Conservation (phyloP, 92 coral and sea anemone genomes). For the Meandrina meandrites region DNA sequence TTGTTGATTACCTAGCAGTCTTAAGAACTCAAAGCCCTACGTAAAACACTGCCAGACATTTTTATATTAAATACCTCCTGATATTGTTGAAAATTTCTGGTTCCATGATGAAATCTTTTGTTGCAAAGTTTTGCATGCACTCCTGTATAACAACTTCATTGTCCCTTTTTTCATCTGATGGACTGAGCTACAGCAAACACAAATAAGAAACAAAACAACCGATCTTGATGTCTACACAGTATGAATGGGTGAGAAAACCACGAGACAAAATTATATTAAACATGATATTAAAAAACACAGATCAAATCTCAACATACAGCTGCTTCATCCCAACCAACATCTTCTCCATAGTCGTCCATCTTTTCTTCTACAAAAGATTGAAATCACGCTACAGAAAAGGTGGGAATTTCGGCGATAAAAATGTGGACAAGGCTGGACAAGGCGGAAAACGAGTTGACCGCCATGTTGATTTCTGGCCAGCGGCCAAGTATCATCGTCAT, state of each 20-base stretch:
- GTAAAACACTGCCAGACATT: not conserved
- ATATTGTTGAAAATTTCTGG: conserved; percentile 93
- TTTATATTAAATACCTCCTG: conserved; percentile 61
- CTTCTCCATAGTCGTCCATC: conserved; percentile 99
- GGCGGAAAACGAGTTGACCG: not conserved
- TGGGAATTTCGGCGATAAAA: not conserved
- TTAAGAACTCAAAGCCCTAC: not conserved
- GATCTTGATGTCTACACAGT: not conserved
- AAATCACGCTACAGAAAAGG: not conserved
- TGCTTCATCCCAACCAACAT: conserved; percentile 97
- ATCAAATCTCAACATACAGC: conserved; percentile 71
- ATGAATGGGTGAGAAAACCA: not conserved
- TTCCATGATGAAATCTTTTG: conserved; percentile 97
- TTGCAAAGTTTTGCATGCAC: conserved; percentile 84
- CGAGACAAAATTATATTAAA: not conserved
- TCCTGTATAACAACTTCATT: conserved; percentile 91
- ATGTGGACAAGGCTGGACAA: too few relatives aligned
- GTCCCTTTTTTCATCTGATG: conserved; percentile 91
- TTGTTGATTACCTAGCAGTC: not conserved
- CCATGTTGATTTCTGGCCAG: conserved; percentile 31
- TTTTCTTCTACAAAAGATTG: not conserved
- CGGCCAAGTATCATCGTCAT: not conserved
- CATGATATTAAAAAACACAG: too few relatives aligned
- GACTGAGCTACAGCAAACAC: conserved; percentile 61
- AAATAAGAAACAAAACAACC: not conserved